These are phyloP conservation scores for Acrocephalus kingi DNA, from an alignment of 2,113 vertebrate species.

Conservation along the genomic window DNA sequence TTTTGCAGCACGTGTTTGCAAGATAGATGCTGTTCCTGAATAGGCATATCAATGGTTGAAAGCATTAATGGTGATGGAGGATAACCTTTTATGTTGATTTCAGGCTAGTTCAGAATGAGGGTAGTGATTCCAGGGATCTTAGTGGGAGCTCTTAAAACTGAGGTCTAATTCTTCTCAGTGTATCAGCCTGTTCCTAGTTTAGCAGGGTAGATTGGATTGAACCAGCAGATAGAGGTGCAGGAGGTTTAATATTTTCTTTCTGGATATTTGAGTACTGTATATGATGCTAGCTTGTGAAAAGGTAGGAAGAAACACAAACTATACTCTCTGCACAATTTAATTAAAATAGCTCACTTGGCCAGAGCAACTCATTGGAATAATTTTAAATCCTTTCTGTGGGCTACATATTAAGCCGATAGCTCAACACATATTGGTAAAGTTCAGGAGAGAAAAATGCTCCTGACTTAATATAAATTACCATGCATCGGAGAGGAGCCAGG, in stretches of 20 bases:
- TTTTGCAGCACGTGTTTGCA: not conserved
- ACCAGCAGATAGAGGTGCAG: not conserved
- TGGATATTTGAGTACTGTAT: not conserved
- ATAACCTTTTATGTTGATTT: not conserved
- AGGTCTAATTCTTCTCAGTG: not conserved
- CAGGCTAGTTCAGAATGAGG: not conserved
- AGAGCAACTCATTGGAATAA: not conserved
- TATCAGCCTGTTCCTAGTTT: not conserved
- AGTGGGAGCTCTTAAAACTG: not conserved
- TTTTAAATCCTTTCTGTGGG: not conserved
- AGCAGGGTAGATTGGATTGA: not conserved
- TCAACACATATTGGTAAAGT: not conserved
- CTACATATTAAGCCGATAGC: not conserved
- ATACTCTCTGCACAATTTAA: not conserved
- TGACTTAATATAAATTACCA: not conserved
- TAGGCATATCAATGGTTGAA: not conserved
- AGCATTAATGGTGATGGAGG: not conserved
- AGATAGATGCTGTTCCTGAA: not conserved
- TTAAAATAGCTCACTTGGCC: not conserved
- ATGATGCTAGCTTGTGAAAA: not conserved
- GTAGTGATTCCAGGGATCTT: not conserved
- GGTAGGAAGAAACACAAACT: not conserved
- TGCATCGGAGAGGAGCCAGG: not conserved
- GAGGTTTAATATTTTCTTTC: not conserved
- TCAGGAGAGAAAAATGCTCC: not conserved